These are phyloP conservation scores for Pseudochirops cupreus DNA, from an alignment of 2,797 vertebrate species.

Conservation along the genomic window DNA sequence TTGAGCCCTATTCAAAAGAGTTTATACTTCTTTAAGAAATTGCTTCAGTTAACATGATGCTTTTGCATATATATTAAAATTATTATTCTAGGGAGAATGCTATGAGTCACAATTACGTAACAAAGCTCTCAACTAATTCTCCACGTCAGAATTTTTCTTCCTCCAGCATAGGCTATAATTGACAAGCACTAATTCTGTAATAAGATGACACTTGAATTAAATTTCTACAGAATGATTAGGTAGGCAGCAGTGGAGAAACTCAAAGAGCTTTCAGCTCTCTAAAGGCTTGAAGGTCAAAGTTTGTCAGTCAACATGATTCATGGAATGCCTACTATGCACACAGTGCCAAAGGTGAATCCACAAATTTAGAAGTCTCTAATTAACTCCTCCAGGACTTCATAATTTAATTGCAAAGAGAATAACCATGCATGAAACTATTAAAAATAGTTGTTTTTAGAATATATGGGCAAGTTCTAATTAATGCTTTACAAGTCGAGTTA, in stretches of 20 bases:
- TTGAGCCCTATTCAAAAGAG: constrained; percentile 79
- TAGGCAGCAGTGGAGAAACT: neutral
- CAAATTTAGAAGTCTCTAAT: neutral
- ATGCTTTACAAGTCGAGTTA: neutral
- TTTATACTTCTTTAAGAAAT: neutral
- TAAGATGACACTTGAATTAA: neutral
- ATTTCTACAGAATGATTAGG: constrained; percentile 20
- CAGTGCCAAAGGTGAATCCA: neutral
- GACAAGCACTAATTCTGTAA: neutral
- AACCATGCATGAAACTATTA: neutral
- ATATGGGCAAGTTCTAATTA: neutral
- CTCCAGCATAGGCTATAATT: neutral
- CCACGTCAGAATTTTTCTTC: neutral
- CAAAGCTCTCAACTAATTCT: neutral
- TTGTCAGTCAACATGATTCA: neutral
- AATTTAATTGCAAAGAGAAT: neutral
- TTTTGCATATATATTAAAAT: neutral
- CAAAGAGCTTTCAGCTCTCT: neutral
- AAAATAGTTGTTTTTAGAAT: neutral
- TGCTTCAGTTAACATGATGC: neutral
- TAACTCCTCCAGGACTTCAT: neutral
- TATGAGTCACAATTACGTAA: neutral
- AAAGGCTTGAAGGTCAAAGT: neutral
- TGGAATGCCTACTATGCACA: neutral
- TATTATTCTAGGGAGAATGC: neutral